Evolutionary conservation across 2,888 invertebrate genomes (phyloP), one percentile per base, ranked within the genome.

Genomic region (Protula sp.): DNA sequence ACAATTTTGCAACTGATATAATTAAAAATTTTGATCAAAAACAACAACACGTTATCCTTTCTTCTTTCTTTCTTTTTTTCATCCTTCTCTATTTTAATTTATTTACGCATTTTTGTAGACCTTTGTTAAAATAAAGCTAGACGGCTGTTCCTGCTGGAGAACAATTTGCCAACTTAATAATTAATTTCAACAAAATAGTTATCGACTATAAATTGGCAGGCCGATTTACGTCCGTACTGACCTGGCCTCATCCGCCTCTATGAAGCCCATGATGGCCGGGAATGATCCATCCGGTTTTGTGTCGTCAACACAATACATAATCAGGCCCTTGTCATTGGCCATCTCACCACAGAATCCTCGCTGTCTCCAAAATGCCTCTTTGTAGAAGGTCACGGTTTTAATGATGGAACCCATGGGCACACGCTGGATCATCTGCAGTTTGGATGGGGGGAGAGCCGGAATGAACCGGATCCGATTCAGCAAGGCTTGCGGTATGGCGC

Each of bases 381-480:
- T 69, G 67, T 82, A 83, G 60, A 81, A 82, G 30, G 81, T 65
- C 56, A 82, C 73, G 45, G 77, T 77, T 65, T 83, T 83, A 64
- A 83, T 75, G 50, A 80, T 76, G 48, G 74, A 71, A 5, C 82
- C 82, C 79, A 81, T 81, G 2, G 81, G 78, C 50, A 75, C 66
- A 26, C 77, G 67, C 63, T 79, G 77, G 31, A 75, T 71, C 24
- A 82, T 69, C 61, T 81, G 78, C 59, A 70, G 71, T 50, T 80
- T 69, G 1, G 70, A 55, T 3, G 74, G 64, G 1, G 80, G 76
- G 29, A 82, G 66, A 24, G 75, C 69, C 22, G 82, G 82, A 3
- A 72, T 67, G 60, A 76, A 82, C 14, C 38, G 60, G 2, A 82
- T 79, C 58, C 76, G 76, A 55, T 73, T 71, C 64, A 79, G 79